Evolutionary conservation across 2,888 invertebrate species (phyloP).

Genomic region (Sesamia inferens): DNA sequence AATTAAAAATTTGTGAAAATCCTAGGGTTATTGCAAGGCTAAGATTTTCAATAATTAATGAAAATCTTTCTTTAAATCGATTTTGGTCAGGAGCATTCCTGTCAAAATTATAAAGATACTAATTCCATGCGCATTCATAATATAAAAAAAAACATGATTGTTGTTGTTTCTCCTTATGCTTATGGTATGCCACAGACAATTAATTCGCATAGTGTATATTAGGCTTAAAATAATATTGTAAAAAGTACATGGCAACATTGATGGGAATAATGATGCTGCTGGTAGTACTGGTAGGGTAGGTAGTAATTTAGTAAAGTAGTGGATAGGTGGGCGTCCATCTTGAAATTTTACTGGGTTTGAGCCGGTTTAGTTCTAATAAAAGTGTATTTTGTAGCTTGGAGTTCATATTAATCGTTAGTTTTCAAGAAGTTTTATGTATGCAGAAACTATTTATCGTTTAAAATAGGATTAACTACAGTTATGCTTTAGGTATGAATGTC

Average conservation of each 20-base stretch:
- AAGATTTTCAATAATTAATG: background rate
- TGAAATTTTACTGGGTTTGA: slow-evolving; percentile 93
- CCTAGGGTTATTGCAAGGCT: background rate
- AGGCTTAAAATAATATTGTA: background rate
- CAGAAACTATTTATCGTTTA: slow-evolving; percentile 84
- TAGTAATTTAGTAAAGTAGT: slow-evolving; percentile 73
- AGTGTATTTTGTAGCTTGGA: slow-evolving; percentile 88
- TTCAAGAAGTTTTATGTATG: slow-evolving; percentile 87
- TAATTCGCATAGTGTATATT: background rate
- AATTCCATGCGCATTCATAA: background rate
- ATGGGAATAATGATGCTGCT: slow-evolving; percentile 48
- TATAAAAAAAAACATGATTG: background rate
- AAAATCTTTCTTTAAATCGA: background rate
- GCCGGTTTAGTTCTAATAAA: slow-evolving; percentile 92
- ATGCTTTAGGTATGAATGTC: slow-evolving; percentile 93
- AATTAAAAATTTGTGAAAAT: background rate
- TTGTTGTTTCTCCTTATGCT: background rate
- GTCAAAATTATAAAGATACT: no score
- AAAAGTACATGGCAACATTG: slow-evolving; percentile 45
- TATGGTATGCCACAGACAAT: background rate
- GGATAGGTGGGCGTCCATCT: slow-evolving; percentile 94
- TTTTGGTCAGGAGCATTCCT: no score
- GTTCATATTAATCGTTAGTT: slow-evolving; percentile 85
- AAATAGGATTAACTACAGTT: slow-evolving; percentile 91
- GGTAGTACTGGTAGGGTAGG: slow-evolving; percentile 49